These are phyloP conservation scores for Leucoraja ocellata DNA, from an alignment of 2,797 vertebrate genomes.

Conservation along the genomic window DNA sequence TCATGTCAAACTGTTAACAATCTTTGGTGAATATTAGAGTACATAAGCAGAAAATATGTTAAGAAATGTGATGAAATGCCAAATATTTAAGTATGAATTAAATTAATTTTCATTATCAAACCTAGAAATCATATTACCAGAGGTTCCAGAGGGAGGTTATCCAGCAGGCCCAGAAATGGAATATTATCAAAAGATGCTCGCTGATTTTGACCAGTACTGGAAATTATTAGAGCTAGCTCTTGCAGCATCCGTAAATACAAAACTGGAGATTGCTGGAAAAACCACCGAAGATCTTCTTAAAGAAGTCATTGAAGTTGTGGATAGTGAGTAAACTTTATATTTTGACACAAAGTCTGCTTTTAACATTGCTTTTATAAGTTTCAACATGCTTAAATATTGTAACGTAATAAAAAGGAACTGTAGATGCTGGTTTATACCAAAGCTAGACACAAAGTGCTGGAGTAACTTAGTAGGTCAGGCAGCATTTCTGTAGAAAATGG, in stretches of 20 bases:
- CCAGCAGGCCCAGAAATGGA: slow-evolving; percentile 71
- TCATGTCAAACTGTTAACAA: too few relatives aligned
- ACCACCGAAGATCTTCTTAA: slow-evolving; percentile 66
- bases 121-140: slow-evolving; percentile 55
- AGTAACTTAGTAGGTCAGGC: too few relatives aligned
- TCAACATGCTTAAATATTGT: neutral
- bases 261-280: slow-evolving; percentile 65
- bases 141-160: slow-evolving; percentile 60
- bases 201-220: slow-evolving; percentile 61
- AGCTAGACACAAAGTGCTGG: too few relatives aligned
- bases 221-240: slow-evolving; percentile 53
- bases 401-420: too few relatives aligned
- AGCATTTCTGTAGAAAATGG: too few relatives aligned
- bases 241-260: slow-evolving; percentile 40
- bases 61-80: neutral
- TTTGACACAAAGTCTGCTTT: neutral
- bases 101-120: neutral
- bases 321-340: slow-evolving; percentile 64
- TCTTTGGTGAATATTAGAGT: too few relatives aligned
- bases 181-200: slow-evolving; percentile 55
- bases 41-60: too few relatives aligned
- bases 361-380: neutral
- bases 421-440: too few relatives aligned
- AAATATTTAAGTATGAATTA: neutral
- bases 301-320: slow-evolving; percentile 63